phyloP scores from a whole-genome alignment of 2,888 invertebrate species.

The Acronicta aceris region DNA sequence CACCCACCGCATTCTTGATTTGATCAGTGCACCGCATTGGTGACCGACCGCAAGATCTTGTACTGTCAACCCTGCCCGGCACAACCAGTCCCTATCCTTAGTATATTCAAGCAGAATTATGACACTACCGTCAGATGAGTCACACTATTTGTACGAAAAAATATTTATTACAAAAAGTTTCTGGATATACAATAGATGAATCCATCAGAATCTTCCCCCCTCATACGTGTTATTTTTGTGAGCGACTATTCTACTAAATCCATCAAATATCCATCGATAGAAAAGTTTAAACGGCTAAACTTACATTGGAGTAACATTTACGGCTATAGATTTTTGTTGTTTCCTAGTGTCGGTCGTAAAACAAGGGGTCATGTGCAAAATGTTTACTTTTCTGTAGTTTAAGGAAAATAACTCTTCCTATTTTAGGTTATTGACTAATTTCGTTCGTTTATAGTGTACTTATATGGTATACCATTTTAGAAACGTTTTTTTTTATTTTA shows the following conservation, averaged over 20 bases:
- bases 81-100: no score
- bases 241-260: slow-evolving; percentile 37
- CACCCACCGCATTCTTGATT: no score
- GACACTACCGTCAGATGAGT: no score
- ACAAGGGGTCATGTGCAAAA: not conserved
- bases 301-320: slow-evolving; percentile 48
- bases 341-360: slow-evolving; percentile 1
- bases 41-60: no score
- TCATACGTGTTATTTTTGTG: slow-evolving; percentile 27
- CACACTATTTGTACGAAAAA: not conserved
- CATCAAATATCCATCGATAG: slow-evolving; percentile 44
- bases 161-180: slow-evolving; percentile 34
- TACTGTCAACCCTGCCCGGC: no score
- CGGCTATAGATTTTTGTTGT: slow-evolving; percentile 45
- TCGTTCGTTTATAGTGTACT: no score
- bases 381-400: not conserved
- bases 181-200: slow-evolving; percentile 21
- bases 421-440: no score
- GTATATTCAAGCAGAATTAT: no score
- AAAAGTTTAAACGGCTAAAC: slow-evolving; percentile 51
- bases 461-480: no score
- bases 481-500: no score
- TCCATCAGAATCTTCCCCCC: slow-evolving; percentile 28
- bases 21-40: no score
- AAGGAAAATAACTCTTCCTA: no score